phyloP scores from a whole-genome alignment of 1,140 invertebrate species.

The Dreissena rostriformis region DNA sequence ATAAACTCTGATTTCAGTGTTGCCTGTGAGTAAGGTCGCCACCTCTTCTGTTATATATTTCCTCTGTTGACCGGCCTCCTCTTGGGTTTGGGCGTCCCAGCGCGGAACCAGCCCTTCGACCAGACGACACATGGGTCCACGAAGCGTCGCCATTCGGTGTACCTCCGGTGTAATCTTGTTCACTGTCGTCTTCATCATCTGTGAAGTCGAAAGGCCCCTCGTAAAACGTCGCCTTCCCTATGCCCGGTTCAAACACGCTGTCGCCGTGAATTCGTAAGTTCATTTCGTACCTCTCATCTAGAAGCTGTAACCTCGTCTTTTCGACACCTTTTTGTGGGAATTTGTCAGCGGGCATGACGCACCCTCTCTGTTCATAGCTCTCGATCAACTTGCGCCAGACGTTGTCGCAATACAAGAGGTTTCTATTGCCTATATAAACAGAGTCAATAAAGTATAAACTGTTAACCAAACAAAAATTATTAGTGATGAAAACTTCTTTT shows the following conservation, averaged over 20 bases:
- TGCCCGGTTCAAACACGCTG: neutral
- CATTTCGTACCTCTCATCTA: neutral
- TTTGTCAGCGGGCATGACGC: conserved; percentile 49
- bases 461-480: neutral
- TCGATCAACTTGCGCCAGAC: conserved; percentile 56
- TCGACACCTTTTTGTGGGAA: conserved; percentile 42
- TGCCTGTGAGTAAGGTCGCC: too few relatives aligned
- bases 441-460: neutral
- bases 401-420: conserved; percentile 57
- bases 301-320: conserved; percentile 19
- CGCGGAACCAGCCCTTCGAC: too few relatives aligned
- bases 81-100: too few relatives aligned
- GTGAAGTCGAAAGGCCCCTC: conserved; percentile 20
- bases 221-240: conserved; percentile 40
- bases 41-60: too few relatives aligned
- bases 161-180: neutral
- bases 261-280: neutral
- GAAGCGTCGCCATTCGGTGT: too few relatives aligned
- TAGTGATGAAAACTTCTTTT: neutral
- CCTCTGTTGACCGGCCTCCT: too few relatives aligned
- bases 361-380: conserved; percentile 54
- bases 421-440: conserved; percentile 55
- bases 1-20: too few relatives aligned
- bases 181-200: conserved; percentile 19
- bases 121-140: too few relatives aligned